Base-by-base conservation (phyloP, 2,888 invertebrate species). In the Drosophila pseudotakahashii region DNA sequence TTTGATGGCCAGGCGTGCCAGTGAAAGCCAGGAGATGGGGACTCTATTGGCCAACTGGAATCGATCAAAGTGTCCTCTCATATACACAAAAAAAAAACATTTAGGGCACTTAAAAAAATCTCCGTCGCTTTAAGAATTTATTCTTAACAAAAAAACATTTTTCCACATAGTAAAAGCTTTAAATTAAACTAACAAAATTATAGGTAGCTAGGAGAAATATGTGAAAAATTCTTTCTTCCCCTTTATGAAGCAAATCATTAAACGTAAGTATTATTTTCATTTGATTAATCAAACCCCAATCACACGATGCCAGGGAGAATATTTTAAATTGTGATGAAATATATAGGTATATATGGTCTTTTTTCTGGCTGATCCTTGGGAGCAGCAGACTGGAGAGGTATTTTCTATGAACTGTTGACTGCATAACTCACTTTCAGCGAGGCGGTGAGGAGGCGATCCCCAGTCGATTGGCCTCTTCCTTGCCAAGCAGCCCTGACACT, bases 381-480 rank as follows among this genome's bases (percentile, higher is more conserved):
- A 7, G 14, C 36, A 7, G 16, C 4, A 13, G 44, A 37, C 55
- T 61, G 60, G 41, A 62, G 64, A 77, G 85, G 75, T 83, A 75
- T 81, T 76, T 81, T 85, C 81, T 86, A 86, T 82, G 80, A 78
- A 81, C 79, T 87, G 82, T 79, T 74, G 78, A 84, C 83, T 87
- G 83, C 88, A 84, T 84, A 84, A 84, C 83, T 84, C 83, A 84
- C 79, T 79, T 79, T 70, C 62, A 73, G 74, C 32, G 32, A 32
- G 47, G 47, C 47, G 47, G 16, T 2, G 26, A 57, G 53, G 55
- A 66, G 79, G 69, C 68, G 68, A 84, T 80, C 78, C 86, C 78
- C 53, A 75, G 82, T 68, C 82, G 71, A 84, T 79, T 79, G 80
- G 66, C 59, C 57, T 57, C 51, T 26, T 54, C 61, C 39, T 51